These are phyloP conservation scores for Trematomus bernacchii DNA, from an alignment of 2,797 vertebrate genomes.

Conservation along the genomic window DNA sequence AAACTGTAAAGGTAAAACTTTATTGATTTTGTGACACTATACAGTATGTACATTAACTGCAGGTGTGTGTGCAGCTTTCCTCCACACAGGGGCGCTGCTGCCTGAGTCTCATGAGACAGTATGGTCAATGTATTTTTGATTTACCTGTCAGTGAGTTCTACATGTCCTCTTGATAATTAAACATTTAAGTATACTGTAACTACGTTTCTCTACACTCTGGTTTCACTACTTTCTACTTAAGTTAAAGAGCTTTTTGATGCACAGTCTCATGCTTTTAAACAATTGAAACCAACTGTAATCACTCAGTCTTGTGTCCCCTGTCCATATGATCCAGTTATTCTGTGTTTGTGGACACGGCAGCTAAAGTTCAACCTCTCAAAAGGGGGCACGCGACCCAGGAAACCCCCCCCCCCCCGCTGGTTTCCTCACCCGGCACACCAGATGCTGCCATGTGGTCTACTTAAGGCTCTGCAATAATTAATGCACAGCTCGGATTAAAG, in stretches of 20 bases:
- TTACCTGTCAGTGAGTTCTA: neutral
- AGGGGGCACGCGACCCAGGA: conserved; percentile 42
- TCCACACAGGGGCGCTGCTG: conserved; percentile 77
- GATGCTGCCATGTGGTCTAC: conserved; percentile 62
- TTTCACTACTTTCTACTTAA: neutral
- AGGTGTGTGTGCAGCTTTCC: conserved; percentile 40
- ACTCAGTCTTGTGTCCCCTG: conserved; percentile 3
- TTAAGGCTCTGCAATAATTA: conserved; percentile 58
- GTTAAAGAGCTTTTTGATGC: neutral
- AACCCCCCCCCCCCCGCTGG: conserved; percentile 47
- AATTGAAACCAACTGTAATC: neutral
- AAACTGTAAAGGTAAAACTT: no score
- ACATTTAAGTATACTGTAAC: neutral
- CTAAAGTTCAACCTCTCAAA: conserved; percentile 47
- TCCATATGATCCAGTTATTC: conserved; percentile 37
- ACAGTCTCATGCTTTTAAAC: neutral
- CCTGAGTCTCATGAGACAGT: neutral
- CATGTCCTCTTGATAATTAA: neutral
- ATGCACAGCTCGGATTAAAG: conserved; percentile 46
- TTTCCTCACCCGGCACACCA: conserved; percentile 51
- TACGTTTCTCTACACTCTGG: neutral
- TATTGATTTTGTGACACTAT: no score
- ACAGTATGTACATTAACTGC: no score
- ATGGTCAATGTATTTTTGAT: neutral
- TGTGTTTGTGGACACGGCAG: conserved; percentile 27